A percentile compares a stretch with the other conserved stretches of the same genome.
Conservation (phyloP, 2,888 invertebrate genomes). For the Athetis lepigone region DNA sequence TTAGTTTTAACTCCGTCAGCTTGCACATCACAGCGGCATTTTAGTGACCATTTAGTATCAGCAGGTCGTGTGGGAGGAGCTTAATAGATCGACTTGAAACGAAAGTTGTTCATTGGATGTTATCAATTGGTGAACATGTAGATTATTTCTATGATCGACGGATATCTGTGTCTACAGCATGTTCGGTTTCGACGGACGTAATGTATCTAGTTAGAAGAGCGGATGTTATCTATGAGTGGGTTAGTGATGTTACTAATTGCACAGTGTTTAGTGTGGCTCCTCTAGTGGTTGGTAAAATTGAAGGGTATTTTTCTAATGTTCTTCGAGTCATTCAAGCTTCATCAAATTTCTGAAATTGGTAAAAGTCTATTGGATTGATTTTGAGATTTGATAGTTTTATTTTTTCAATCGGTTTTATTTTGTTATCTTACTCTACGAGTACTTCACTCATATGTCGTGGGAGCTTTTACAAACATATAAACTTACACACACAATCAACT, state of each 20-base stretch:
- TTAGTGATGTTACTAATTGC: conserved; percentile 34
- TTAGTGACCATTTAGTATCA: conserved; percentile 72
- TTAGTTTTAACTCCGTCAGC: not conserved
- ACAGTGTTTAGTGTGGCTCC: not conserved
- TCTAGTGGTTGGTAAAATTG: too few relatives aligned
- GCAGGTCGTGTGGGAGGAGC: conserved; percentile 85
- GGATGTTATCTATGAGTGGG: conserved; percentile 13
- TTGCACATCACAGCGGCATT: conserved; percentile 68
- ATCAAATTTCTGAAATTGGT: too few relatives aligned
- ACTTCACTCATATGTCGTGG: too few relatives aligned
- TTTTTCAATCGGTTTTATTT: too few relatives aligned
- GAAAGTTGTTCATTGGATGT: conserved; percentile 87
- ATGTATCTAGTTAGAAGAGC: conserved; percentile 38
- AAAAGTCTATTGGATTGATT: too few relatives aligned
- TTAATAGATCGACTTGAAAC: conserved; percentile 81
- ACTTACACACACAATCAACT: too few relatives aligned
- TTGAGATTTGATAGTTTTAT: too few relatives aligned
- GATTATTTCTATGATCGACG: conserved; percentile 77
- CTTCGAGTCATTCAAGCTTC: too few relatives aligned
- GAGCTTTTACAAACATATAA: too few relatives aligned
- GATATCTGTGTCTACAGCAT: conserved; percentile 60
- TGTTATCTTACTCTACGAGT: too few relatives aligned
- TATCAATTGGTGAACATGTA: conserved; percentile 84
- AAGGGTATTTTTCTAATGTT: too few relatives aligned
- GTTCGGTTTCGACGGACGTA: conserved; percentile 50